phyloP scores from a whole-genome alignment of 2,113 vertebrate genomes.

The Buteo buteo region DNA sequence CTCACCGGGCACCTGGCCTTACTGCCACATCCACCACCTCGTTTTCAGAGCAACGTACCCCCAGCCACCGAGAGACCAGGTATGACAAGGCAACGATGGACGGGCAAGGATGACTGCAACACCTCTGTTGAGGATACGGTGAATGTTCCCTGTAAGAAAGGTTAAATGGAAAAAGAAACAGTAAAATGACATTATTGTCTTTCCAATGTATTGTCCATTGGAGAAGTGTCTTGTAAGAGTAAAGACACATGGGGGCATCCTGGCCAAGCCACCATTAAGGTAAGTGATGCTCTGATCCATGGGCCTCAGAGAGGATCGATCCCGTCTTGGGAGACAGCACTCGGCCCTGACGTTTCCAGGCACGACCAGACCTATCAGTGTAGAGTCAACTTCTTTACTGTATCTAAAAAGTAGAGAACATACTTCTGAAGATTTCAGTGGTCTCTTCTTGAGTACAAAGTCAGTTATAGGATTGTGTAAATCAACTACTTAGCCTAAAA shows the following conservation, averaged over 20 bases:
- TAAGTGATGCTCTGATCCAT: background rate
- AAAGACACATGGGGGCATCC: background rate
- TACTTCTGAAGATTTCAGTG: background rate
- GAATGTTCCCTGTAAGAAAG: rapidly evolving
- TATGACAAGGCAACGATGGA: background rate
- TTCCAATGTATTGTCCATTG: background rate
- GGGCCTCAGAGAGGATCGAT: background rate
- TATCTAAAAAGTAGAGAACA: background rate
- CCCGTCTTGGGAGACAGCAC: background rate
- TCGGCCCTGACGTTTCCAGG: background rate
- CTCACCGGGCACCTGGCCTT: background rate
- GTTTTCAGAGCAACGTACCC: background rate
- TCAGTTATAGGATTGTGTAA: background rate
- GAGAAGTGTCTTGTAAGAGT: background rate
- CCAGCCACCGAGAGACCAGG: background rate
- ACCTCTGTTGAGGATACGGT: background rate
- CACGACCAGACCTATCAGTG: background rate
- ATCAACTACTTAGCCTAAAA: background rate
- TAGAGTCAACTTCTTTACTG: background rate
- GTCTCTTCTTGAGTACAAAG: background rate
- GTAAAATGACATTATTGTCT: background rate
- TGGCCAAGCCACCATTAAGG: background rate
- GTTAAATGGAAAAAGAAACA: background rate
- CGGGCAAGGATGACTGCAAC: background rate
- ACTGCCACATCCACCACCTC: background rate